phyloP scores from a whole-genome alignment of 2,113 vertebrate genomes.

The Tetraodon nigroviridis region DNA sequence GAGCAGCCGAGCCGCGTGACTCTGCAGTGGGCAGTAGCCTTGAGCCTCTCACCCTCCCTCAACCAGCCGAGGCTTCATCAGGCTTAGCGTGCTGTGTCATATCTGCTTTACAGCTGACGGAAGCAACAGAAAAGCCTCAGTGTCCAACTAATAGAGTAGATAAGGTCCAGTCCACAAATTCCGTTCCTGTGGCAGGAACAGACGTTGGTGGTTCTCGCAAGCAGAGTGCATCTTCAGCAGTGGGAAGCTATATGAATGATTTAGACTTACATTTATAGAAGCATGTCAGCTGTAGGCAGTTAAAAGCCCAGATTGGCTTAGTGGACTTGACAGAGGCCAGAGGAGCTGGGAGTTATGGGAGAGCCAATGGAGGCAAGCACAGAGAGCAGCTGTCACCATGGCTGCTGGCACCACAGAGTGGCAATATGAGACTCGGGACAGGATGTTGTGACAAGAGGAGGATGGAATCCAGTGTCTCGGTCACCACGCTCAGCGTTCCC shows the following conservation, averaged over 20 bases:
- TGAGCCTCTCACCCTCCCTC: conserved; percentile 61
- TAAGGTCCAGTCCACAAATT: conserved; percentile 37
- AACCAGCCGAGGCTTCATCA: conserved; percentile 68
- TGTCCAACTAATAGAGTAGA: conserved; percentile 65
- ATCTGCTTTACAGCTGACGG: conserved; percentile 65
- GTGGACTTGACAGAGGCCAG: conserved; percentile 46
- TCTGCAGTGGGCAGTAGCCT: conserved; percentile 66
- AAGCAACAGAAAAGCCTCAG: conserved; percentile 38
- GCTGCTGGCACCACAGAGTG: conserved; percentile 23
- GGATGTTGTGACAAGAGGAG: conserved; percentile 47
- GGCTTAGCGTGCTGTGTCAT: conserved; percentile 64
- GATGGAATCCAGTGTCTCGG: conserved; percentile 38
- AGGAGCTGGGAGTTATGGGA: conserved; percentile 48
- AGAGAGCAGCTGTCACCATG: conserved; percentile 61
- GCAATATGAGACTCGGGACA: conserved; percentile 37
- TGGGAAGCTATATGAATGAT: conserved; percentile 65
- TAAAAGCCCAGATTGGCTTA: conserved; percentile 64
- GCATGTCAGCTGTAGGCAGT: conserved; percentile 63
- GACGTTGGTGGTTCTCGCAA: conserved; percentile 30
- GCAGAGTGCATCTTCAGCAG: conserved; percentile 45
- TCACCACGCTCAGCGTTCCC: conserved; percentile 25
- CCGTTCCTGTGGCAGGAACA: conserved; percentile 13
- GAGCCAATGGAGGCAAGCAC: conserved; percentile 40
- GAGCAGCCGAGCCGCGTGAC: conserved; percentile 73
- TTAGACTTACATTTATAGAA: conserved; percentile 67